Percentiles rank a stretch among this genome's conserved stretches.
Evolutionary conservation across 1,140 invertebrate species (phyloP).

Genomic region (Ceratosolen solmsi): DNA sequence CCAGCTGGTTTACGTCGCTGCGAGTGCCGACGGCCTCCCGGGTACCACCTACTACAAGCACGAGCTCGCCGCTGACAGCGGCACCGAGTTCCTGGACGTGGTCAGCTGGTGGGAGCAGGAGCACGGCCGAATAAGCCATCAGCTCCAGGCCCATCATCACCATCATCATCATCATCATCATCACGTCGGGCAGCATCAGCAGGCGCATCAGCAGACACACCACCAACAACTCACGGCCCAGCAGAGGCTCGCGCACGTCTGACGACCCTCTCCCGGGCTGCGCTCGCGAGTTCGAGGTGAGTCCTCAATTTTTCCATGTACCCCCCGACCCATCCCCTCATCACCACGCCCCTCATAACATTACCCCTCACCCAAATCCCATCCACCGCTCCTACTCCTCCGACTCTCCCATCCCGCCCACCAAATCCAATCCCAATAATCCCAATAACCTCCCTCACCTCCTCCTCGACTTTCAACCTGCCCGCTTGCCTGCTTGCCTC

Average conservation of each 20-base stretch:
- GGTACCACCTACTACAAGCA: conserved; percentile 72
- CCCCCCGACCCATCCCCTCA: too few relatives aligned
- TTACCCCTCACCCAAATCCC: too few relatives aligned
- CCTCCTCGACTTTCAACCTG: too few relatives aligned
- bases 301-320: too few relatives aligned
- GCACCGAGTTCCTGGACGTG: conserved; percentile 80
- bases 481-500: too few relatives aligned
- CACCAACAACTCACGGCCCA: conserved; percentile 35
- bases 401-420: too few relatives aligned
- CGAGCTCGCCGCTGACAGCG: conserved; percentile 72
- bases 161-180: conserved; percentile 46
- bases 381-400: too few relatives aligned
- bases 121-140: conserved; percentile 67
- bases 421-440: too few relatives aligned
- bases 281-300: conserved; percentile 35
- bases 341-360: too few relatives aligned
- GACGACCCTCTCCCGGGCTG: conserved; percentile 49
- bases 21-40: conserved; percentile 48
- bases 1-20: conserved; percentile 47
- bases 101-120: conserved; percentile 81
- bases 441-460: too few relatives aligned
- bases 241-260: conserved; percentile 59
- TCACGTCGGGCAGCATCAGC: conserved; percentile 42
- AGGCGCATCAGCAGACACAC: conserved; percentile 25
- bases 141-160: conserved; percentile 58